A percentile compares a stretch with the other conserved stretches of the same genome.
Evolutionary conservation across 2,113 vertebrate species (phyloP).

Genomic region (Gadus macrocephalus): DNA sequence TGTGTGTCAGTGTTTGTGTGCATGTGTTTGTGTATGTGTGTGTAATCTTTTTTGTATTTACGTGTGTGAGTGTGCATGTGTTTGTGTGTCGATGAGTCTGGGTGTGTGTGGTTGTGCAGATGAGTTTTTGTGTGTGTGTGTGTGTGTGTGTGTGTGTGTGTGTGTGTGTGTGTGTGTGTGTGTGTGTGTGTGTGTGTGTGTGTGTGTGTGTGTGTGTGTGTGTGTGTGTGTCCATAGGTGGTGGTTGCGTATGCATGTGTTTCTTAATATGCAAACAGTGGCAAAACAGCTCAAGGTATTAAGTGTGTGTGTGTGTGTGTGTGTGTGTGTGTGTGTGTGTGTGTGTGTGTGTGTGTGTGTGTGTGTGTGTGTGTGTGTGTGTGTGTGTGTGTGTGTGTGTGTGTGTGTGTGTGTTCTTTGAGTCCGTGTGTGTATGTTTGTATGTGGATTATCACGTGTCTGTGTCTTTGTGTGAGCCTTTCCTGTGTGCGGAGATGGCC

Average conservation of each 20-base stretch:
- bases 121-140: background rate
- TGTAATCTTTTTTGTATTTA: background rate
- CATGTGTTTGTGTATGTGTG: background rate
- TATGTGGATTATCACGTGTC: background rate
- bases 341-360: slow-evolving; percentile 13
- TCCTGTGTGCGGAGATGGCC: no score
- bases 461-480: background rate
- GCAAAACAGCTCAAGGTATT: slow-evolving; percentile 17
- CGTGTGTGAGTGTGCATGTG: background rate
- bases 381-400: slow-evolving; percentile 26
- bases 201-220: no score
- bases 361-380: slow-evolving; percentile 14
- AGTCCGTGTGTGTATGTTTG: slow-evolving; percentile 9
- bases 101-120: no score
- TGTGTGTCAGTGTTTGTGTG: slow-evolving; percentile 2
- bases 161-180: slow-evolving; percentile 18
- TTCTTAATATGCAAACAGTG: slow-evolving; percentile 50
- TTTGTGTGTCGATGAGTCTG: slow-evolving; percentile 8
- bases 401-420: slow-evolving; percentile 17
- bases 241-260: slow-evolving; percentile 23
- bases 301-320: slow-evolving; percentile 15
- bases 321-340: background rate
- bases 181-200: no score
- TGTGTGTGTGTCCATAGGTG: no score
- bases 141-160: background rate